Conservation (phyloP, 1,140 invertebrate genomes). For the Drosophila murphyi region DNA sequence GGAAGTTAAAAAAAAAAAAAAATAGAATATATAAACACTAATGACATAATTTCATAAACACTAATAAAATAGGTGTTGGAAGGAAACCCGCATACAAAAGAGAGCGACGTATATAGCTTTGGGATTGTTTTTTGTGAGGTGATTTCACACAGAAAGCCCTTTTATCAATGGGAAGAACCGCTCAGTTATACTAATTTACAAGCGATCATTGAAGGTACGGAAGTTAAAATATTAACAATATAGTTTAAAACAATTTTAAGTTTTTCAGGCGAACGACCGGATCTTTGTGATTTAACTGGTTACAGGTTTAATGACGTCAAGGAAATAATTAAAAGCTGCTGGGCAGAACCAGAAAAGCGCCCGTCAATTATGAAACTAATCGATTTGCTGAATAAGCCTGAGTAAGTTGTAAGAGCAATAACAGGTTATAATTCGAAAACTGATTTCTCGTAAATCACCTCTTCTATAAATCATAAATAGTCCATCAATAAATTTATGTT, state of each 20-base stretch:
- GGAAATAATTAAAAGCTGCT: neutral
- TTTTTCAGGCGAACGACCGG: neutral
- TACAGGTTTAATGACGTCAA: neutral
- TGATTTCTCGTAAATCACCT: too few relatives aligned
- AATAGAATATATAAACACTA: neutral
- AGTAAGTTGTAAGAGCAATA: too few relatives aligned
- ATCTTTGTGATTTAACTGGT: neutral
- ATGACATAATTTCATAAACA: neutral
- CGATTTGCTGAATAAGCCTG: too few relatives aligned
- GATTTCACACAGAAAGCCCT: neutral
- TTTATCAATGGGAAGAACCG: neutral
- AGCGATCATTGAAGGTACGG: neutral
- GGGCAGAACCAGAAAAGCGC: neutral
- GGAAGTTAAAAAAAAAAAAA: neutral
- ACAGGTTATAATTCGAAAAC: too few relatives aligned
- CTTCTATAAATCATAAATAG: too few relatives aligned
- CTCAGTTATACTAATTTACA: neutral
- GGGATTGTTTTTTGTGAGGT: neutral
- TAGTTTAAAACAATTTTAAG: neutral
- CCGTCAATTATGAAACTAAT: neutral
- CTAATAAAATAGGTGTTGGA: neutral
- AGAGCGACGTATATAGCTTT: slow-evolving; percentile 1
- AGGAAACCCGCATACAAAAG: neutral
- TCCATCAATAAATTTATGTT: too few relatives aligned
- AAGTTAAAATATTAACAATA: neutral